Evolutionary conservation across 2,113 vertebrate species (phyloP).

Genomic region (Limnothrissa miodon): DNA sequence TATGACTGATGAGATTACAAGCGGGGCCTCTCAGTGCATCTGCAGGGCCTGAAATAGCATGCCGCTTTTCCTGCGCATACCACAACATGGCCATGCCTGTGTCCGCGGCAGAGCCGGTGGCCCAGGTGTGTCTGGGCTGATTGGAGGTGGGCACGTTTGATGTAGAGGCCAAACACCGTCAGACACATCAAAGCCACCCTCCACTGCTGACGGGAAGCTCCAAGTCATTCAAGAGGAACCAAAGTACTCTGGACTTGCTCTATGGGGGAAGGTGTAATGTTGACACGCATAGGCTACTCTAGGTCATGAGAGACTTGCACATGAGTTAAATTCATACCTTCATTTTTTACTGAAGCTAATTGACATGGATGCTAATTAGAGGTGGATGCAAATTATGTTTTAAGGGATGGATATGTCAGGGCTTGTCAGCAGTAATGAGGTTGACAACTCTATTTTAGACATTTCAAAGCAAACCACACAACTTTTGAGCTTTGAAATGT

Average conservation of each 20-base stretch:
- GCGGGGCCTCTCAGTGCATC: constrained; percentile 64
- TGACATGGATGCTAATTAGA: background rate
- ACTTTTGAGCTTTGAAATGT: background rate
- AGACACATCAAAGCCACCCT: constrained; percentile 58
- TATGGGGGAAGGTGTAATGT: background rate
- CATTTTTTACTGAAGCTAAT: background rate
- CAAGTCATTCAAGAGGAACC: constrained; percentile 67
- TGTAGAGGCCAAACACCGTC: constrained; percentile 49
- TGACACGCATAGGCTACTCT: background rate
- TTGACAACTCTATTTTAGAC: background rate
- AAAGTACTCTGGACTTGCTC: constrained; percentile 65
- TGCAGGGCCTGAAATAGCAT: constrained; percentile 63
- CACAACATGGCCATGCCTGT: constrained; percentile 64
- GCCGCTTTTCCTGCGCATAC: constrained; percentile 61
- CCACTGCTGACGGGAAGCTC: constrained; percentile 50
- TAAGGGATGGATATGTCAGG: background rate
- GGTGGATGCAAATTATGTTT: background rate
- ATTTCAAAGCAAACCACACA: constrained; percentile 16
- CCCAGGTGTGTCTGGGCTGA: constrained; percentile 66
- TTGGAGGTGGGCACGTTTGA: constrained; percentile 53
- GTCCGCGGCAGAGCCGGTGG: constrained; percentile 53
- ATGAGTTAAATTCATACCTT: background rate
- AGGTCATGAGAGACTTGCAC: background rate
- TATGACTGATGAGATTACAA: constrained; percentile 65
- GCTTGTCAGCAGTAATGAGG: background rate